Evolutionary conservation across 2,113 vertebrate species (phyloP).

Genomic region (Rana temporaria): DNA sequence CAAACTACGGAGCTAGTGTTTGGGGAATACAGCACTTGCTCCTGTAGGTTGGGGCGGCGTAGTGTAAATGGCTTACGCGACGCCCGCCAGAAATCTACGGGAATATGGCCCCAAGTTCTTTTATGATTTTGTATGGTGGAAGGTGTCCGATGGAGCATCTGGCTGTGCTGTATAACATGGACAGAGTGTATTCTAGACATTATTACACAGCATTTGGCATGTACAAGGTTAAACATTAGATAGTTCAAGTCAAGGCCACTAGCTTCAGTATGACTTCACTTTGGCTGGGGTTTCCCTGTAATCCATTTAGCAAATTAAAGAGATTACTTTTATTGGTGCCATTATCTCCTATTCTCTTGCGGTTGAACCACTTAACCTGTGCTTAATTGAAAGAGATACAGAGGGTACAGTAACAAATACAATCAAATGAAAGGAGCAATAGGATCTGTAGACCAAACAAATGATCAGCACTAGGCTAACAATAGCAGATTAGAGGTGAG

Average conservation of each 20-base stretch:
- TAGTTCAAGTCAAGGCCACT: conserved; percentile 86
- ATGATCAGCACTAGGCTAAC: conserved; percentile 83
- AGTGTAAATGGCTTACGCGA: no score
- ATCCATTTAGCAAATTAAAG: conserved; percentile 90
- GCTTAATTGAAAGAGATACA: conserved; percentile 90
- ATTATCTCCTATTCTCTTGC: conserved; percentile 86
- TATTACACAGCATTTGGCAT: conserved; percentile 66
- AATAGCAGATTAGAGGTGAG: conserved; percentile 88
- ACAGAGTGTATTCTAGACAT: conserved; percentile 32
- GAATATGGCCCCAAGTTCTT: no score
- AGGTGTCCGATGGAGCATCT: not conserved
- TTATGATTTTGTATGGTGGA: not conserved
- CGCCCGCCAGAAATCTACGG: no score
- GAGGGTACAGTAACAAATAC: conserved; percentile 87
- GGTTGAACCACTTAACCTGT: conserved; percentile 90
- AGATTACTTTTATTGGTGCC: conserved; percentile 87
- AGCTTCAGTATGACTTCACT: conserved; percentile 80
- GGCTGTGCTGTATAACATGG: not conserved
- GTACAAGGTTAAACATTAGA: conserved; percentile 81
- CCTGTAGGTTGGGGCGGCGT: no score
- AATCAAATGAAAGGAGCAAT: conserved; percentile 84
- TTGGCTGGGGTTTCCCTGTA: conserved; percentile 86
- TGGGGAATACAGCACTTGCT: no score
- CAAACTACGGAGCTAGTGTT: no score
- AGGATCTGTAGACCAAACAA: conserved; percentile 85